Conservation (phyloP, 1,140 invertebrate species). For the Pseudomyrmex concolor region DNA sequence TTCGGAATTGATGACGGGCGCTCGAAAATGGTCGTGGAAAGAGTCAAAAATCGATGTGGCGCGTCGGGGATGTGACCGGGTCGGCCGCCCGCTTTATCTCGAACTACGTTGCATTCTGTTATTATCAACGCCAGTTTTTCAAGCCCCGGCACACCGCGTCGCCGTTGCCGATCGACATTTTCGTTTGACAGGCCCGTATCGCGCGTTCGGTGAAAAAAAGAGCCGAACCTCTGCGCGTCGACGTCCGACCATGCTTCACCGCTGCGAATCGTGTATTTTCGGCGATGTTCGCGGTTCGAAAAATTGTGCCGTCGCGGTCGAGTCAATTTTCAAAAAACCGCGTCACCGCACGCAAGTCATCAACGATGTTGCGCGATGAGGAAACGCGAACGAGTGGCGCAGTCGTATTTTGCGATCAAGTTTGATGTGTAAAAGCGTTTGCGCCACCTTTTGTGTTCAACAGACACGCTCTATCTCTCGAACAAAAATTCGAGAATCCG, state of each 20-base stretch:
- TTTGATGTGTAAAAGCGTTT: conserved; percentile 34
- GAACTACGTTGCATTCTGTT: conserved; percentile 58
- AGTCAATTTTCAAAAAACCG: conserved; percentile 39
- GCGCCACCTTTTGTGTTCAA: conserved; percentile 32
- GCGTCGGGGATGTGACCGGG: conserved; percentile 41
- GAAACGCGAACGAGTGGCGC: not conserved
- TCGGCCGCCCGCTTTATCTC: conserved; percentile 65
- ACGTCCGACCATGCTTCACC: conserved; percentile 32
- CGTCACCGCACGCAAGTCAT: not conserved
- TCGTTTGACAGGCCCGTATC: conserved; percentile 58
- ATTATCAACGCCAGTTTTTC: conserved; percentile 71
- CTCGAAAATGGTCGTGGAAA: conserved; percentile 19
- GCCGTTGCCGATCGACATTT: conserved; percentile 46
- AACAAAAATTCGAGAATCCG: conserved; percentile 29
- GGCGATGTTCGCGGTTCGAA: conserved; percentile 8
- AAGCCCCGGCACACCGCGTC: conserved; percentile 47
- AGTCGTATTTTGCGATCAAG: conserved; percentile 10
- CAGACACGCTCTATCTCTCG: conserved; percentile 28
- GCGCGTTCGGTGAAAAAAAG: conserved; percentile 59
- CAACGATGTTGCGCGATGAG: not conserved
- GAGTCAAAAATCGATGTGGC: conserved; percentile 50
- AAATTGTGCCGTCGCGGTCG: conserved; percentile 25
- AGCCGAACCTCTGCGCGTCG: conserved; percentile 30
- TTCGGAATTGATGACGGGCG: conserved; percentile 37
- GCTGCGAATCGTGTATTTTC: conserved; percentile 52